Base-by-base conservation (phyloP, 2,113 vertebrate species). In the Serilophus lunatus region DNA sequence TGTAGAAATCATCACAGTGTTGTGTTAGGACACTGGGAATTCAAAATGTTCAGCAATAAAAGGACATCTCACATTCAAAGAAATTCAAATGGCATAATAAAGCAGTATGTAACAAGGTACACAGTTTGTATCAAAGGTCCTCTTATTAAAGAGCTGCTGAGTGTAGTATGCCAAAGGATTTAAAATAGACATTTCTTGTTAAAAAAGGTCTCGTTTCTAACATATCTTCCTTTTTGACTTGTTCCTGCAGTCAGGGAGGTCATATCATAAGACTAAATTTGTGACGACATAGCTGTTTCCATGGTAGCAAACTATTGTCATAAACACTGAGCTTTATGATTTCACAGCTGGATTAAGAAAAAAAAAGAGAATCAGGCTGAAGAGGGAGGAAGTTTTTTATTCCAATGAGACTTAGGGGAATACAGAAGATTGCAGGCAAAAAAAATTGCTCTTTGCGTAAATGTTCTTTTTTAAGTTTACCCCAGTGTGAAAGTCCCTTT, bases 271-370 rank as follows among this genome's bases (percentile, higher is more conserved):
- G 90, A 95, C 96, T 93, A 79, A 93, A 98, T 97, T 96, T 95
- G 97, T 97, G 95, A 97, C 54, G 94, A 95, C 66, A 78, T 89
- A 96, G 95, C 79, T 85, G 96, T 98, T 97, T 97, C 98, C 95
- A 97, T 97, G 87, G 96, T 49, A 98, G 94, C 96, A 96, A 97
- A 97, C 96, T 96, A 97, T 96, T 98, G 97, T 97, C 97, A 98
- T 93, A 98, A 98, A 98, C 96, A 98, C 63, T 76, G 92, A 88
- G 92, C 96, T 97, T 97, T 93, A 96, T 97, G 96, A 97, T 97
- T 98, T 97, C 97, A 98, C 95, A 98, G 96, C 96, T 98, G 97
- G 97, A 97, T 97, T 97, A 96, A 96, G 93, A 68, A 83, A 85
- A 79, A 84, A 70, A 79, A 83, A 93, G 84, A 83, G 92, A 97